phyloP scores from a whole-genome alignment of 2,113 vertebrate species.

The Puma concolor region DNA sequence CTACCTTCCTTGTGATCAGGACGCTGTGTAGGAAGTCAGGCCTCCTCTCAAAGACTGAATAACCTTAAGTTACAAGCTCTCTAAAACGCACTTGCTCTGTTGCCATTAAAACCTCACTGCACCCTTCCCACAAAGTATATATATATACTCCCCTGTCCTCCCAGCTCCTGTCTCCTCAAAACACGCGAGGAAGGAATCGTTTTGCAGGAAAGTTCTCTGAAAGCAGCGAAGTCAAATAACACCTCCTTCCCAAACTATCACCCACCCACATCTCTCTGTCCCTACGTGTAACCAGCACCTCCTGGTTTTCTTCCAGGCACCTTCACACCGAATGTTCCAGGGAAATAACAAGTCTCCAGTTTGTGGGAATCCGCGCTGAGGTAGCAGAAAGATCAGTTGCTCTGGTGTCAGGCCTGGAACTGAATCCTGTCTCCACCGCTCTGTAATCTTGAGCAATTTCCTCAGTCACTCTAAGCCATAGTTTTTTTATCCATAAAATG shows the following conservation, averaged over 20 bases:
- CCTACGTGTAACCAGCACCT: not conserved
- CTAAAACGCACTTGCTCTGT: not conserved
- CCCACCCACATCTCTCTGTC: not conserved
- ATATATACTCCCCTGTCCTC: not conserved
- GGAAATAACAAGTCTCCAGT: not conserved
- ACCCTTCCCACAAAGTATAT: not conserved
- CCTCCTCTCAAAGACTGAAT: not conserved
- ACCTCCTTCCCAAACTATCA: not conserved
- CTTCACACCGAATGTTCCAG: not conserved
- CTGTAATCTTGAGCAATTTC: not conserved
- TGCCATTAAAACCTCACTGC: not conserved
- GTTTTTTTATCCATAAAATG: not conserved
- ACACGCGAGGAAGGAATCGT: not conserved
- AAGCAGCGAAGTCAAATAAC: not conserved
- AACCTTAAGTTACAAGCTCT: not conserved
- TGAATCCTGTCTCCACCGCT: not conserved
- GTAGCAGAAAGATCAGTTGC: not conserved
- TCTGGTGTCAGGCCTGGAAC: not conserved
- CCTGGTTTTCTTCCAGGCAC: not conserved
- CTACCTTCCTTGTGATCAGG: not conserved
- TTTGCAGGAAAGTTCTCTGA: not conserved
- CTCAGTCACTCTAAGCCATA: not conserved
- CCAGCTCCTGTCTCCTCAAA: not conserved
- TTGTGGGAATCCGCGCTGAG: not conserved
- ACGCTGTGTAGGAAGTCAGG: not conserved